These are phyloP conservation scores for Amazona vittata DNA, from an alignment of 2,113 vertebrate genomes.

Conservation along the genomic window DNA sequence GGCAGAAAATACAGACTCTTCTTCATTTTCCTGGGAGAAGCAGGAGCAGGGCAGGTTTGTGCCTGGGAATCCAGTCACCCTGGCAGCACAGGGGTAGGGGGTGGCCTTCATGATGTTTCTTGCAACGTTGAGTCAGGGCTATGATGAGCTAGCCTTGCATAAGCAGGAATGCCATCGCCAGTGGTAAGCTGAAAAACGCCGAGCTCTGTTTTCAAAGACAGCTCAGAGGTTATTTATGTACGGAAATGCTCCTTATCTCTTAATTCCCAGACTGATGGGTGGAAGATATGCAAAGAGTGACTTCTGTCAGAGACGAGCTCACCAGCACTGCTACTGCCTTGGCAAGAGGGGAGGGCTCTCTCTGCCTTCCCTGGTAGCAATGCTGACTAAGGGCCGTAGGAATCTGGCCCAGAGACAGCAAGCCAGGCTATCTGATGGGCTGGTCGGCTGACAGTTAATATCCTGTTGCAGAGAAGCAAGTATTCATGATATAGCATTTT, in stretches of 20 bases:
- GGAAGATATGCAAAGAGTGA: constrained; percentile 65
- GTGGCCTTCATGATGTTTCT: constrained; percentile 33
- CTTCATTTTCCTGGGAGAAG: constrained; percentile 3
- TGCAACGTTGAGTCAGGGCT: constrained; percentile 40
- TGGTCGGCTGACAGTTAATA: constrained; percentile 53
- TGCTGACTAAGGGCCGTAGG: constrained; percentile 65
- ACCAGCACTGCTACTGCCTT: constrained; percentile 48
- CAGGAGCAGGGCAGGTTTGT: constrained; percentile 29
- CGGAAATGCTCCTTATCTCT: constrained; percentile 65
- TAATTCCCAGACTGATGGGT: constrained; percentile 71
- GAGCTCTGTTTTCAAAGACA: constrained; percentile 66
- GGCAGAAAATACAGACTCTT: constrained; percentile 7
- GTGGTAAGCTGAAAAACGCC: constrained; percentile 40
- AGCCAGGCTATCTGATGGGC: constrained; percentile 62
- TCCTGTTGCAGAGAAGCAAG: constrained; percentile 6
- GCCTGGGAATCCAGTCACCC: background rate
- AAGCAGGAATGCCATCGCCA: constrained; percentile 43
- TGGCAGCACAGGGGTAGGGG: constrained; percentile 26
- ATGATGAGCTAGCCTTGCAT: constrained; percentile 50
- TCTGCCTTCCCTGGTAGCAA: constrained; percentile 44
- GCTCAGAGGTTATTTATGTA: constrained; percentile 69
- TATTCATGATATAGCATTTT: constrained; percentile 35
- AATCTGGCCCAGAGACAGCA: constrained; percentile 47
- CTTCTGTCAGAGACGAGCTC: constrained; percentile 57
- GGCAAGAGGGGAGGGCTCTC: constrained; percentile 24